Evolutionary conservation across 1,140 invertebrate species (phyloP).

Genomic region (Semibalanus balanoides): DNA sequence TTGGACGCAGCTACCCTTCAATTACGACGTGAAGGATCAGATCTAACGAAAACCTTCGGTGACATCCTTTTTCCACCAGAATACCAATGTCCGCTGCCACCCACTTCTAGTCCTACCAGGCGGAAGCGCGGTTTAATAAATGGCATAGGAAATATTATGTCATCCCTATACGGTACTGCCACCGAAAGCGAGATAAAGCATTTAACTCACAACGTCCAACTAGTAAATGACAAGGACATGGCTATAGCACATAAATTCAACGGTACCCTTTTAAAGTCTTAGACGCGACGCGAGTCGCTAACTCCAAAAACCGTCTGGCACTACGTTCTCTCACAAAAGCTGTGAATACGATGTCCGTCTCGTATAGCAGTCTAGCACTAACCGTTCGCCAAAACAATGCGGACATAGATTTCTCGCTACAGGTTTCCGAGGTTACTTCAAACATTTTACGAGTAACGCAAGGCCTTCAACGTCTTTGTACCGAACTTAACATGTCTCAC

Average conservation of each 20-base stretch:
- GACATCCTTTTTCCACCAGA: too few relatives aligned
- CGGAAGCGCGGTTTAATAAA: too few relatives aligned
- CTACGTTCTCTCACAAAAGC: neutral
- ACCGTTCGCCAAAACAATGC: neutral
- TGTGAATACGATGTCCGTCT: neutral
- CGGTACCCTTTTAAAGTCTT: neutral
- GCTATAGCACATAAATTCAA: neutral
- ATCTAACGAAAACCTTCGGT: too few relatives aligned
- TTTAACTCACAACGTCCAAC: neutral
- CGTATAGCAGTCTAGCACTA: neutral
- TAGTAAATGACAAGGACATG: neutral
- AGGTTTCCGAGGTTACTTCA: neutral
- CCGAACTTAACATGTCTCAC: neutral
- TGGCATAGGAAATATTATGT: too few relatives aligned
- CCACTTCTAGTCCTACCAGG: too few relatives aligned
- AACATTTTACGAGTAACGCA: neutral
- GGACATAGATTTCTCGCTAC: neutral
- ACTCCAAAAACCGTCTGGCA: neutral
- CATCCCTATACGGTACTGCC: neutral
- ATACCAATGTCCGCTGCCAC: too few relatives aligned
- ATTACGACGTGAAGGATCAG: too few relatives aligned
- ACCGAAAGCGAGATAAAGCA: neutral
- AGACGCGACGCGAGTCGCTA: neutral
- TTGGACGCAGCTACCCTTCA: too few relatives aligned
- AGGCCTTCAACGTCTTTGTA: neutral